These are phyloP conservation scores for Siniperca obscura DNA, from an alignment of 2,797 vertebrate species.

Conservation along the genomic window DNA sequence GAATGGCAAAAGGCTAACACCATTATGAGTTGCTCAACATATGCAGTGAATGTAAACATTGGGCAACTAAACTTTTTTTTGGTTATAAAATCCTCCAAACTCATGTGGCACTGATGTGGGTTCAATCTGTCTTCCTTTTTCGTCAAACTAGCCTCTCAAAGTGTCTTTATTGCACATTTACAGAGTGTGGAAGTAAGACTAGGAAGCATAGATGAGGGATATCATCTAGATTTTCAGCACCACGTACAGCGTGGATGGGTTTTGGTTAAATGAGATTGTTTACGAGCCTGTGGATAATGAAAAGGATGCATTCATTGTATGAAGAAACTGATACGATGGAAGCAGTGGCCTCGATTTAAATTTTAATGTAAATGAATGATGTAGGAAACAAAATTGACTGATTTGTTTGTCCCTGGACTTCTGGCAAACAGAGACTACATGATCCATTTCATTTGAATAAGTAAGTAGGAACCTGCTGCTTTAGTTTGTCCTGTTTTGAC, in stretches of 20 bases:
- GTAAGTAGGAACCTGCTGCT: conserved; percentile 68
- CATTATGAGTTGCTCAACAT: conserved; percentile 44
- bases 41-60: conserved; percentile 20
- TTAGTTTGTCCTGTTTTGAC: conserved; percentile 16
- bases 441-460: conserved; percentile 78
- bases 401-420: conserved; percentile 77
- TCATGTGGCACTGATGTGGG: conserved; percentile 35
- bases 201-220: background rate
- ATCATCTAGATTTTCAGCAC: conserved; percentile 4
- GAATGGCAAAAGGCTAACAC: conserved; percentile 54
- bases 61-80: conserved; percentile 9
- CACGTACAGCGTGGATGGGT: background rate
- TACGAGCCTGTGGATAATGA: conserved; percentile 57
- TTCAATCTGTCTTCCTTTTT: conserved; percentile 27
- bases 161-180: conserved; percentile 7
- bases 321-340: conserved; percentile 73
- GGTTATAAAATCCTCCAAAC: conserved; percentile 16
- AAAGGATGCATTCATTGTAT: conserved; percentile 65
- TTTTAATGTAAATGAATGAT: conserved; percentile 85
- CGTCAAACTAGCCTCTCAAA: background rate
- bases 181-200: conserved; percentile 20
- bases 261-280: conserved; percentile 47
- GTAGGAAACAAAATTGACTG: conserved; percentile 83
- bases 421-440: conserved; percentile 57
- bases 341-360: conserved; percentile 74